Evolutionary conservation across 2,113 vertebrate species (phyloP).

Genomic region (Dolichallabes microphthalmus): DNA sequence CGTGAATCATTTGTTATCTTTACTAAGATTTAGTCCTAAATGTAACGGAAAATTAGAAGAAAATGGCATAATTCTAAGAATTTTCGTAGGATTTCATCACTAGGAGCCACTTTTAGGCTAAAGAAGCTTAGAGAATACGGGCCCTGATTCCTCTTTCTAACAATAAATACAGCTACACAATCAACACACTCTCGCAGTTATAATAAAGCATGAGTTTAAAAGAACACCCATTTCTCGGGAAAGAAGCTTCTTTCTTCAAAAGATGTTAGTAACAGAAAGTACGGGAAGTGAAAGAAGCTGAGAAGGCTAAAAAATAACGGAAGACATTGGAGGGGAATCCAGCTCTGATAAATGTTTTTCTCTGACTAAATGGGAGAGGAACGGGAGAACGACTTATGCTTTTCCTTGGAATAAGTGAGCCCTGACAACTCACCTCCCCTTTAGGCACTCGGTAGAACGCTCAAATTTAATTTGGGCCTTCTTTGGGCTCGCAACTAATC

Average conservation of each 20-base stretch:
- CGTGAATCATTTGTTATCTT: too few species aligned
- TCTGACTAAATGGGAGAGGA: not conserved
- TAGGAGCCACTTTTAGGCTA: too few species aligned
- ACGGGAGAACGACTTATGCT: conserved; percentile 10
- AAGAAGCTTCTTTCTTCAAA: not conserved
- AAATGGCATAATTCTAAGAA: too few species aligned
- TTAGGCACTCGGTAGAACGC: conserved; percentile 11
- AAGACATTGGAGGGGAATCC: not conserved
- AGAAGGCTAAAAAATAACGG: not conserved
- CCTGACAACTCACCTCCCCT: conserved; percentile 30
- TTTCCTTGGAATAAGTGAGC: conserved; percentile 34
- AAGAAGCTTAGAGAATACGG: too few species aligned
- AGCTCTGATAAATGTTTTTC: conserved; percentile 5
- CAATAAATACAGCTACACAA: not conserved
- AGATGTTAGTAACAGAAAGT: not conserved
- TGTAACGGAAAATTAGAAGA: too few species aligned
- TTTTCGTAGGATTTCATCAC: too few species aligned
- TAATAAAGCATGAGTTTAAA: not conserved
- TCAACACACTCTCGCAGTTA: not conserved
- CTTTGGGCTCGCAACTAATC: conserved; percentile 33
- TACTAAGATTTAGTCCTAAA: too few species aligned
- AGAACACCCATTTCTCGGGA: not conserved
- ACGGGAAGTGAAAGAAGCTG: not conserved
- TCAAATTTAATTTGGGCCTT: conserved; percentile 40
- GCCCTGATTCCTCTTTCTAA: not conserved